A percentile compares a stretch with the other conserved stretches of the same genome.
Conservation (phyloP, 1,140 invertebrate genomes). For the Anagrus nilaparvatae region DNA sequence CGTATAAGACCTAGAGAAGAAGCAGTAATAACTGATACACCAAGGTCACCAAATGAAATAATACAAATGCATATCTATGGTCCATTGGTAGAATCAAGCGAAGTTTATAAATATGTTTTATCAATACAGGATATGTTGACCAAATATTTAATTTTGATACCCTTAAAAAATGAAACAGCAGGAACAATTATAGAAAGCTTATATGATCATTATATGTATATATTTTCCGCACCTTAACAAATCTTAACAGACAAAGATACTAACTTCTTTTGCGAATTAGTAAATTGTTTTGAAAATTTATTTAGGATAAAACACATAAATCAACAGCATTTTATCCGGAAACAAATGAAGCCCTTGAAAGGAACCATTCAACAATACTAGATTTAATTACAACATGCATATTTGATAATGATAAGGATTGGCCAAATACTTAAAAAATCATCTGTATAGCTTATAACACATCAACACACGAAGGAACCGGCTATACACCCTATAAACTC, state of each 20-base stretch:
- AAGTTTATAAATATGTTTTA: too few relatives aligned
- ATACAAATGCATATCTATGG: neutral
- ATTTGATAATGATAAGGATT: neutral
- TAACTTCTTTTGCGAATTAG: neutral
- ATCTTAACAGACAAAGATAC: neutral
- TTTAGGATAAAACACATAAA: neutral
- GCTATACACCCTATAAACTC: neutral
- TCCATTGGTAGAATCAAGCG: neutral
- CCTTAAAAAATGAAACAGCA: neutral
- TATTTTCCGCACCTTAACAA: neutral
- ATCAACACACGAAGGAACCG: neutral
- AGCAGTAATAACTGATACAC: neutral
- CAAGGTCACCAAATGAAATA: neutral
- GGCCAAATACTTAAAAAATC: neutral
- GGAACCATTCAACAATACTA: neutral
- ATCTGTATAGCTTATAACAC: neutral
- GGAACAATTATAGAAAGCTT: neutral
- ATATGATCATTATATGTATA: neutral
- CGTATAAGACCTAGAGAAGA: neutral
- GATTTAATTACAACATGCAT: neutral
- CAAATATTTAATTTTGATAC: conserved; percentile 1
- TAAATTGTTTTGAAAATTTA: neutral
- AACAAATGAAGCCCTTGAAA: neutral
- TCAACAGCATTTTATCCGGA: neutral
- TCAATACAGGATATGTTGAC: too few relatives aligned